Evolutionary conservation across 1,140 invertebrate species (phyloP).

Genomic region (Campoletis sonorensis): DNA sequence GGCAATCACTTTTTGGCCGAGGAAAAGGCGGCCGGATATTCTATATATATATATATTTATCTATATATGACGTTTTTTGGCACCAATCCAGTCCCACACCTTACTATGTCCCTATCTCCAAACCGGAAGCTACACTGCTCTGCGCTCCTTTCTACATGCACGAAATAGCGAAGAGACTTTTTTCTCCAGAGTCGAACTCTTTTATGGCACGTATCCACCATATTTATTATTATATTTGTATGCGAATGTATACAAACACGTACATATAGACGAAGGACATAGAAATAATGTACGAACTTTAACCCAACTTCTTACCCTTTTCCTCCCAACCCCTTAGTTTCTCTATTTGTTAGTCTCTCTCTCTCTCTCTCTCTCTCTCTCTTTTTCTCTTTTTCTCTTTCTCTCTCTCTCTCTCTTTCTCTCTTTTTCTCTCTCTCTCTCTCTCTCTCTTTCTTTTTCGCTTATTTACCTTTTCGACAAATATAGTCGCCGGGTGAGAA

Average conservation of each 20-base stretch:
- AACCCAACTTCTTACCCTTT: no score
- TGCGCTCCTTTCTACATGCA: background rate
- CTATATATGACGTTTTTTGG: conserved; percentile 57
- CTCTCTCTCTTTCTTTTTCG: conserved; percentile 50
- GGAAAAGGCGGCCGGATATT: background rate
- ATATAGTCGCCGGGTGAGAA: conserved; percentile 99
- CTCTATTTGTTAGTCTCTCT: conserved; percentile 44
- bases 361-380: no score
- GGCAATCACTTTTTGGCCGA: conserved; percentile 60
- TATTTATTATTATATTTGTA: no score
- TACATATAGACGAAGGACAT: no score
- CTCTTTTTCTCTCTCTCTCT: no score
- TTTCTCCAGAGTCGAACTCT: background rate
- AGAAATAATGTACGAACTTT: no score
- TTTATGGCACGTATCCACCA: background rate
- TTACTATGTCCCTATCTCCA: conserved; percentile 20
- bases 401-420: no score
- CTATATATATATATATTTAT: background rate
- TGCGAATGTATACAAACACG: no score
- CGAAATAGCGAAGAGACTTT: background rate
- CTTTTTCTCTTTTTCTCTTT: no score
- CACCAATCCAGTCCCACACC: conserved; percentile 58
- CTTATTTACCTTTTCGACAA: conserved; percentile 93
- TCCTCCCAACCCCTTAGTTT: no score
- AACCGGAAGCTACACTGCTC: background rate